Conservation (phyloP, 2,888 invertebrate species). For the Chelonus formosanus region DNA sequence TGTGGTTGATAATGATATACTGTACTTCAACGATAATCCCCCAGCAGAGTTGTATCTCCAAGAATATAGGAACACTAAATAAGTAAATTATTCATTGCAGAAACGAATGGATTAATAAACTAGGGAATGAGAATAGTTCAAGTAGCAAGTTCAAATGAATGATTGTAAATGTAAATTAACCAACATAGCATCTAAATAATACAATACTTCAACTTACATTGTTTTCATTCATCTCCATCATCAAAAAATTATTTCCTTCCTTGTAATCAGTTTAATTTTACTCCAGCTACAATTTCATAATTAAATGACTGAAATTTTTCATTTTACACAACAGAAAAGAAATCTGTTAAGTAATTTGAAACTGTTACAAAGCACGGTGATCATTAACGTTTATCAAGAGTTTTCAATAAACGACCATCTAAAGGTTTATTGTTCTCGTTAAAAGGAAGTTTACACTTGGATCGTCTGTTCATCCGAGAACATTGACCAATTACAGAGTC, state of each 20-base stretch:
- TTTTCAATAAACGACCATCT: not conserved
- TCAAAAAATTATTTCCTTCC: too few relatives aligned
- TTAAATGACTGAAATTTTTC: too few relatives aligned
- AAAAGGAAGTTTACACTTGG: not conserved
- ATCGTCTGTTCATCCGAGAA: constrained; percentile 7
- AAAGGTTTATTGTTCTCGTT: constrained; percentile 12
- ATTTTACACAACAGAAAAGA: not conserved
- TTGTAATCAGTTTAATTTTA: too few relatives aligned
- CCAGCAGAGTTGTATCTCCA: not conserved
- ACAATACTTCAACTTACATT: too few relatives aligned
- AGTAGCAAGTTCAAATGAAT: too few relatives aligned
- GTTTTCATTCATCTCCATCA: too few relatives aligned
- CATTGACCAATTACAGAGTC: constrained; percentile 26
- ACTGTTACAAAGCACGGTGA: not conserved
- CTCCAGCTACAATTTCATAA: too few relatives aligned
- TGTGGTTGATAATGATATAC: too few relatives aligned
- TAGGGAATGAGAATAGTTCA: too few relatives aligned
- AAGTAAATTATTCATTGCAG: constrained; percentile 54
- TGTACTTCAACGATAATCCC: not conserved
- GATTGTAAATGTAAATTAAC: too few relatives aligned
- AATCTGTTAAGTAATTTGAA: constrained; percentile 2
- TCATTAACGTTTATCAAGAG: constrained; percentile 3
- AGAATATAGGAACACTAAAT: constrained; percentile 41
- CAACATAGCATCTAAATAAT: too few relatives aligned
- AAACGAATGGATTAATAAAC: constrained; percentile 55